These are phyloP conservation scores for Allolobophora icterica DNA, from an alignment of 2,888 invertebrate genomes.

Conservation along the genomic window DNA sequence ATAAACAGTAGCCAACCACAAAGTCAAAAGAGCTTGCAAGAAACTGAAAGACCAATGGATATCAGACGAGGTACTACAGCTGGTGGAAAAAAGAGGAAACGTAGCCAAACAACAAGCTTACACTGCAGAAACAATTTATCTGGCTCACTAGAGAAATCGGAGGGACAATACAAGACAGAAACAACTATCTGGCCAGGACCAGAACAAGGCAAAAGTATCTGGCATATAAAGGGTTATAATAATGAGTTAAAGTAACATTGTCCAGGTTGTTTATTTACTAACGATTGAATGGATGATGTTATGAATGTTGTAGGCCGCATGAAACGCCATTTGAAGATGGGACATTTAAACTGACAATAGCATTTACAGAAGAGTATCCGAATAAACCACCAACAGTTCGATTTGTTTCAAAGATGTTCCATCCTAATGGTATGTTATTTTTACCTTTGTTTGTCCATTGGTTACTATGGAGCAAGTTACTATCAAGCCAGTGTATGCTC, in stretches of 20 bases:
- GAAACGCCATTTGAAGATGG: slow-evolving; percentile 95
- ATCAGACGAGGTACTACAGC: too few species aligned
- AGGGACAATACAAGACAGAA: too few species aligned
- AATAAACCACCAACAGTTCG: slow-evolving; percentile 99
- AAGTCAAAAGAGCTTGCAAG: too few species aligned
- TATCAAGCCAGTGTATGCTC: not conserved
- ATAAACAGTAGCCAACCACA: too few species aligned
- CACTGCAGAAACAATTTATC: too few species aligned
- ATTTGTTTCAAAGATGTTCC: slow-evolving; percentile 99
- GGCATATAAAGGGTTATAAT: not conserved
- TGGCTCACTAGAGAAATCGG: too few species aligned
- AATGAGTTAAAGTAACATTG: not conserved
- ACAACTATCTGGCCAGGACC: too few species aligned
- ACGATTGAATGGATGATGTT: not conserved
- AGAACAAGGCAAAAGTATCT: too few species aligned
- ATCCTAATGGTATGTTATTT: slow-evolving; percentile 79
- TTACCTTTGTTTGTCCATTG: not conserved
- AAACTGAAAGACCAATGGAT: too few species aligned
- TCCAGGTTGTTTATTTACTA: not conserved
- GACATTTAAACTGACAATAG: slow-evolving; percentile 98
- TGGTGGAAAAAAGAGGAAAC: too few species aligned
- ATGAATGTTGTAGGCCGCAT: slow-evolving; percentile 76
- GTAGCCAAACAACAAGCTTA: too few species aligned
- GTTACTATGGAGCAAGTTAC: not conserved
- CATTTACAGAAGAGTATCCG: slow-evolving; percentile 99